Evolutionary conservation across 2,797 vertebrate species (phyloP), one percentile per base, ranked within the genome.

Genomic region (Cirrhinus mrigala): DNA sequence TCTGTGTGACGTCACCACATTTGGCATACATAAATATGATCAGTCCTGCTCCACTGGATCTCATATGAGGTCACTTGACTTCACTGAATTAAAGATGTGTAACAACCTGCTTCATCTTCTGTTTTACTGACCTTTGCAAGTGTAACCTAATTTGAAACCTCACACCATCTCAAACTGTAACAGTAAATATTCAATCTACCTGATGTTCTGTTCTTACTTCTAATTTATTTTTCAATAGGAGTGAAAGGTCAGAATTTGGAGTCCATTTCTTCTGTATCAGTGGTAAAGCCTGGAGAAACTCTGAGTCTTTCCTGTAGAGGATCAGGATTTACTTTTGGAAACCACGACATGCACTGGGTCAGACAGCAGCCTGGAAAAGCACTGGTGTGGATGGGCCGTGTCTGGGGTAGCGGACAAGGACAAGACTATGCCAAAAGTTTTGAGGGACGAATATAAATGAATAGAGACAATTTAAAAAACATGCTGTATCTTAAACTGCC

Each of bases 251-350:
- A 77, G 74, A 58, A 77, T 22, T 6, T 40, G 74, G 52, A 77
- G 74, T 58, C 52, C 4, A 58, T 58, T 37, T 54, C 50, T n/a
- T 37, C 50, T n/a, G 27, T 22, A 40, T 58, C 54, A 15, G 18
- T 2, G 48, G 20, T 16, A 44, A 70, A 81, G 29, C 33, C 66
- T 81, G 33, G 33, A 58, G 66, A 81, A 69, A 70, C 66, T 44
- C 29, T 70, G 12, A 81, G 78, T 60, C 24, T 86, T 9, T 88
- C 85, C n/a, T 88, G 85, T 76, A 83, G 64, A n/a, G 82, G 70
- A 27, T 62, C 74, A 77, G 87, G 85, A 27, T 84, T 78, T 54
- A 37, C 11, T 29, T 78, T 82, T 18, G 15, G 10, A 40, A 48
- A 15, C 37, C 52, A 75, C 27, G 0, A 27, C 2, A 84, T 84